A percentile compares a stretch with the other conserved stretches of the same genome.
Conservation (phyloP, 2,113 vertebrate species). For the Charadrius vociferus region DNA sequence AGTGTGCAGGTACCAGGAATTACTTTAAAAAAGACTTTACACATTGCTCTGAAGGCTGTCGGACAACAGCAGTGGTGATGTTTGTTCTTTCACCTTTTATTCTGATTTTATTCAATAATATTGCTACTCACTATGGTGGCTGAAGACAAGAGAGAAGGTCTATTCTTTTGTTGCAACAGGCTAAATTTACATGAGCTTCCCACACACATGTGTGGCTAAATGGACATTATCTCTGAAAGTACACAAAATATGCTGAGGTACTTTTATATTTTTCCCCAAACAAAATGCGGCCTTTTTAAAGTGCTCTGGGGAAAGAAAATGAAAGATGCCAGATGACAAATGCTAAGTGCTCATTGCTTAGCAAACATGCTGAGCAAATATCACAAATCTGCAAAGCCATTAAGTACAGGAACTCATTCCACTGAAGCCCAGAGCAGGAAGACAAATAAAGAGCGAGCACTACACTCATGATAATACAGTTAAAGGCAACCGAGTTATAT, state of each 20-base stretch:
- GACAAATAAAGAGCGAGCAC: conserved; percentile 15
- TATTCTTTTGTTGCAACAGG: neutral
- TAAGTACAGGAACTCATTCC: conserved; percentile 29
- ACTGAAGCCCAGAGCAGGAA: conserved; percentile 29
- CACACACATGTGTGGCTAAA: neutral
- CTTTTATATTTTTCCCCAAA: neutral
- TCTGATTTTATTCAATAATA: neutral
- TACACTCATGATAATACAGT: neutral
- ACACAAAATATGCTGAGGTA: neutral
- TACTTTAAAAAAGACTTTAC: neutral
- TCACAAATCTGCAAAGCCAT: conserved; percentile 34
- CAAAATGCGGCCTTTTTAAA: neutral
- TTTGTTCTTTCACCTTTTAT: neutral
- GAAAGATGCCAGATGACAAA: conserved; percentile 46
- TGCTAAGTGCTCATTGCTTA: conserved; percentile 22
- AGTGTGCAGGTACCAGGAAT: neutral
- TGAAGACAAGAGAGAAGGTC: neutral
- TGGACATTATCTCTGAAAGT: neutral
- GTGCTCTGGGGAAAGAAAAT: neutral
- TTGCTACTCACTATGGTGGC: neutral
- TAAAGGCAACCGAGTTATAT: neutral
- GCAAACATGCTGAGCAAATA: conserved; percentile 53
- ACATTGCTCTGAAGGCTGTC: neutral
- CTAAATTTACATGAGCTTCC: neutral
- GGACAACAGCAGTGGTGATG: neutral